Conservation (phyloP, 2,888 invertebrate genomes). For the Lumbricus terrestris region DNA sequence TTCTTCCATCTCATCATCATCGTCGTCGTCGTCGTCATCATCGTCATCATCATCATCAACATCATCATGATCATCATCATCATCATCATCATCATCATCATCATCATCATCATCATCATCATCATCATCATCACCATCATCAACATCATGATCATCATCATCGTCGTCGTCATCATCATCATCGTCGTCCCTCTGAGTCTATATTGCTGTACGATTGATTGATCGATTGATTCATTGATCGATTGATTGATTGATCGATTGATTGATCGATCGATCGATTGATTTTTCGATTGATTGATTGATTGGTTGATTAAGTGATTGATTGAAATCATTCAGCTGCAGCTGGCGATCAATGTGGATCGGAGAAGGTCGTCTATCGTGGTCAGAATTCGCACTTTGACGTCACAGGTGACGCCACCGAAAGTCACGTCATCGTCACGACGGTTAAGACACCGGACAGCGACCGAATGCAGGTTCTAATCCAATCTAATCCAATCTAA, state of each 20-base stretch:
- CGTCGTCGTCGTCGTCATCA: not conserved
- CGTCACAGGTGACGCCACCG: not conserved
- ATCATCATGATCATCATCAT: not conserved
- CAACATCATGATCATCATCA: not conserved
- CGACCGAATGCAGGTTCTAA: not conserved
- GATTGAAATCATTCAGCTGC: not conserved
- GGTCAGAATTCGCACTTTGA: not conserved
- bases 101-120: not conserved
- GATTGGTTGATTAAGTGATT: not conserved
- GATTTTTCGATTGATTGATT: not conserved
- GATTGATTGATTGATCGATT: not conserved
- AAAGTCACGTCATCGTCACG: conserved; percentile 6
- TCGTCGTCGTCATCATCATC: not conserved
- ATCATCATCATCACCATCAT: not conserved
- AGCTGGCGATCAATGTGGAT: not conserved
- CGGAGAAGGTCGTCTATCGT: not conserved
- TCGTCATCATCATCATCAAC: not conserved
- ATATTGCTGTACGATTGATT: too few relatives aligned
- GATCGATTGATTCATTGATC: too few relatives aligned
- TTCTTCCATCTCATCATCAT: not conserved
- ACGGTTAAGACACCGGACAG: not conserved
- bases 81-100: not conserved
- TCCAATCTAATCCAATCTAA: not conserved
- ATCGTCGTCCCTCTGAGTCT: too few relatives aligned
- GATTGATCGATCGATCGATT: not conserved